Conservation (phyloP, 2,797 vertebrate species). For the Kryptopterus vitreolus region DNA sequence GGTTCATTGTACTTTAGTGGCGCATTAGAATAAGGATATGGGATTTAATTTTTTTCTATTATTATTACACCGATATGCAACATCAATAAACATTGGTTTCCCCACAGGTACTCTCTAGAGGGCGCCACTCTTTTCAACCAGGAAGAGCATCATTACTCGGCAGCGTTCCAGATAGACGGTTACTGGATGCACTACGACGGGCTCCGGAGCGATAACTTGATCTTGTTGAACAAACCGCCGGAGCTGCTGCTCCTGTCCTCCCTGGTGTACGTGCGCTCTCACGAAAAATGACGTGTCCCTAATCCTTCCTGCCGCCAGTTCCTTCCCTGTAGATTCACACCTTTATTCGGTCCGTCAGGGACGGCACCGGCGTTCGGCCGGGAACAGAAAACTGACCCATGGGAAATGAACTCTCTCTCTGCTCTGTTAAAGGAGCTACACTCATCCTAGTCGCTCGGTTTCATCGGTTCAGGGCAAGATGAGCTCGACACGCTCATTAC, state of each 20-base stretch:
- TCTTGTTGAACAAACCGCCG: conserved; percentile 84
- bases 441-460: neutral
- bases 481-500: no score
- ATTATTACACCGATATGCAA: no score
- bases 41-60: no score
- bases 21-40: no score
- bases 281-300: conserved; percentile 76
- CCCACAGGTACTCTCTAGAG: conserved; percentile 82
- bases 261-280: conserved; percentile 80
- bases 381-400: neutral
- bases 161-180: conserved; percentile 83
- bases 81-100: neutral
- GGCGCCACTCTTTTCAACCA: conserved; percentile 89
- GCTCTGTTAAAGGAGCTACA: neutral
- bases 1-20: no score
- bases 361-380: no score
- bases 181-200: conserved; percentile 87
- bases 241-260: conserved; percentile 84
- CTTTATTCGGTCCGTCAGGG: neutral
- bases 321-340: neutral
- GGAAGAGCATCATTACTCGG: conserved; percentile 88
- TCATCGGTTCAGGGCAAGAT: no score
- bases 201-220: conserved; percentile 83
- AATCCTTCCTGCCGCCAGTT: neutral
- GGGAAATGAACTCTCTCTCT: neutral